Percentiles rank a stretch among this genome's conserved stretches.
phyloP scores from a whole-genome alignment of 2,888 invertebrate genomes.

The Zygogramma bicolorata region DNA sequence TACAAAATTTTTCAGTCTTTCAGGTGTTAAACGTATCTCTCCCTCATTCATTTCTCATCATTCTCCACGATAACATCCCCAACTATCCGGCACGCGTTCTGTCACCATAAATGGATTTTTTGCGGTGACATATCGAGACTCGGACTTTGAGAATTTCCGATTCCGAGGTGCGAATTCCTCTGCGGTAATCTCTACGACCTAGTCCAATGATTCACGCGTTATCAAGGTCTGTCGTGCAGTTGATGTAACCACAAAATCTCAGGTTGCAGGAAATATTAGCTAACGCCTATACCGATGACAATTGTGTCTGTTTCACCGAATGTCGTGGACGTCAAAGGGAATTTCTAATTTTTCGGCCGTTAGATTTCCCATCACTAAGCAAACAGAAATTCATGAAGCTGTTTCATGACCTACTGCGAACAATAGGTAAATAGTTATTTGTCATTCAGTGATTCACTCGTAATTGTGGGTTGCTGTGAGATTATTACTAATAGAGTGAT shows the following conservation, averaged over 20 bases:
- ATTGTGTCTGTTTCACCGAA: conserved; percentile 15
- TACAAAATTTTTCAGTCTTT: no score
- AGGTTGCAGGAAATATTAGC: background rate
- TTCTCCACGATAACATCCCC: no score
- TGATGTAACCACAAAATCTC: background rate
- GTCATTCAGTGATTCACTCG: conserved; percentile 6
- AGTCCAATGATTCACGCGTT: conserved; percentile 26
- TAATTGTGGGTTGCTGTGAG: background rate
- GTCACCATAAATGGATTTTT: background rate
- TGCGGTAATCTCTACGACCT: conserved; percentile 26
- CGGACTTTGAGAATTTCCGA: background rate
- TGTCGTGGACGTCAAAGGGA: conserved; percentile 18
- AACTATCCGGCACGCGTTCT: no score
- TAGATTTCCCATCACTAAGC: background rate
- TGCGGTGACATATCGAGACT: background rate
- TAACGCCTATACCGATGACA: conserved; percentile 10
- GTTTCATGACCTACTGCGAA: background rate
- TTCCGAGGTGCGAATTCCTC: background rate
- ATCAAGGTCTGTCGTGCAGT: conserved; percentile 25
- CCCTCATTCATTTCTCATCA: no score
- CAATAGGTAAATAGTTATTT: background rate
- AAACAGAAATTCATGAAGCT: background rate
- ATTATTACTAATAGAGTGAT: background rate
- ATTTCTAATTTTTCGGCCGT: background rate
- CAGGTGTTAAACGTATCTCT: no score